Percentiles rank a stretch among this genome's conserved stretches.
These are phyloP conservation scores for Drosophila mercatorum DNA, from an alignment of 2,888 invertebrate species.

Conservation along the genomic window DNA sequence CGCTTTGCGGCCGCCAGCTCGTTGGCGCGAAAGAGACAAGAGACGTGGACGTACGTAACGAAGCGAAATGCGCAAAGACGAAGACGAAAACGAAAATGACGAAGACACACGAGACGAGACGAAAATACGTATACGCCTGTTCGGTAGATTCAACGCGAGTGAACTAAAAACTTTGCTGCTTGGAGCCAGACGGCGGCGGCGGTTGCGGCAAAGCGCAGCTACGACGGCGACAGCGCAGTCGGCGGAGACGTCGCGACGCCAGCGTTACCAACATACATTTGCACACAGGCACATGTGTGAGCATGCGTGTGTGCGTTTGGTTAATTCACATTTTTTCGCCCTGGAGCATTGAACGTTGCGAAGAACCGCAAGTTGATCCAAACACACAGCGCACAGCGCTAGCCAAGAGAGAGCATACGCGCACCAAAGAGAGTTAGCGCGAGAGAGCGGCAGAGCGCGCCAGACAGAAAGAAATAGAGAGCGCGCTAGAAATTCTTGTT, in stretches of 20 bases:
- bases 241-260: conserved; percentile 39
- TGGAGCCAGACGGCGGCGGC: conserved; percentile 23
- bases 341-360: conserved; percentile 70
- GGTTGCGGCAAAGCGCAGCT: conserved; percentile 45
- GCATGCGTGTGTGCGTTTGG: conserved; percentile 27
- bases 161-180: conserved; percentile 66
- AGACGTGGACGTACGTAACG: conserved; percentile 47
- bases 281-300: not conserved
- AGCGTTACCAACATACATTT: conserved; percentile 27
- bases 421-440: not conserved
- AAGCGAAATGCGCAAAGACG: conserved; percentile 50
- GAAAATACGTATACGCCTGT: conserved; percentile 75
- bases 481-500: conserved; percentile 47
- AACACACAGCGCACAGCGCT: conserved; percentile 25
- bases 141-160: conserved; percentile 79
- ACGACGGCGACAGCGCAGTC: conserved; percentile 38
- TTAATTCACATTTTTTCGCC: conserved; percentile 39
- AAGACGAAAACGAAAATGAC: conserved; percentile 32
- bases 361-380: conserved; percentile 68
- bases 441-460: conserved; percentile 15
- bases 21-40: conserved; percentile 13
- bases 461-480: conserved; percentile 4
- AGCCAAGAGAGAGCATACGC: conserved; percentile 7
- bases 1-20: conserved; percentile 24
- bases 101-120: conserved; percentile 39